Percentiles rank a stretch among this genome's conserved stretches.
Evolutionary conservation across 2,797 vertebrate genomes (phyloP).

Genomic region (Pangasius djambal): DNA sequence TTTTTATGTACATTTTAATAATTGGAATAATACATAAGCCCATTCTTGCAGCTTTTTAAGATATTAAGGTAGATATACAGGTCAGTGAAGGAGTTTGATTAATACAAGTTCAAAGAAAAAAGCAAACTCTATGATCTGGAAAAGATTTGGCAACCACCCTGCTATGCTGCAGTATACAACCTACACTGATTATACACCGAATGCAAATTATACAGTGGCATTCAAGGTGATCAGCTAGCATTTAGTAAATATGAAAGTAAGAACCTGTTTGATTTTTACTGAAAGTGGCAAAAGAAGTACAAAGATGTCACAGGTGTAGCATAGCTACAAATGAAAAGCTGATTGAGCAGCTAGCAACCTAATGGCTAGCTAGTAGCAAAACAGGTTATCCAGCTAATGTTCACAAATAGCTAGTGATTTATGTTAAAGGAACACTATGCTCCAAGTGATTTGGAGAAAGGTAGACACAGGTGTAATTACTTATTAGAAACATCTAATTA

Average conservation of each 20-base stretch:
- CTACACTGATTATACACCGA: constrained; percentile 7
- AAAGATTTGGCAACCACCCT: background rate
- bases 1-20: background rate
- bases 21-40: background rate
- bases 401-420: background rate
- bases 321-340: background rate
- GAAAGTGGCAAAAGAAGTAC: background rate
- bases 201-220: background rate
- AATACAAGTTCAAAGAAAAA: background rate
- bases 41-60: background rate
- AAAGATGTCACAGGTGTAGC: background rate
- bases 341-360: background rate
- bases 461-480: background rate
- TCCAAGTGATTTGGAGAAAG: background rate
- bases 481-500: background rate
- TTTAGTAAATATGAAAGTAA: background rate
- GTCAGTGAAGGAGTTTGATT: background rate
- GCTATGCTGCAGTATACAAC: background rate
- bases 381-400: background rate
- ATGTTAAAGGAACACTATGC: background rate
- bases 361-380: background rate
- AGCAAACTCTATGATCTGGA: background rate
- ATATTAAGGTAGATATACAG: background rate
- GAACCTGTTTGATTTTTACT: background rate
- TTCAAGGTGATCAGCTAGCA: background rate